A percentile compares a stretch with the other conserved stretches of the same genome.
Conservation (phyloP, 2,113 vertebrate species). For the Nettapus auritus region DNA sequence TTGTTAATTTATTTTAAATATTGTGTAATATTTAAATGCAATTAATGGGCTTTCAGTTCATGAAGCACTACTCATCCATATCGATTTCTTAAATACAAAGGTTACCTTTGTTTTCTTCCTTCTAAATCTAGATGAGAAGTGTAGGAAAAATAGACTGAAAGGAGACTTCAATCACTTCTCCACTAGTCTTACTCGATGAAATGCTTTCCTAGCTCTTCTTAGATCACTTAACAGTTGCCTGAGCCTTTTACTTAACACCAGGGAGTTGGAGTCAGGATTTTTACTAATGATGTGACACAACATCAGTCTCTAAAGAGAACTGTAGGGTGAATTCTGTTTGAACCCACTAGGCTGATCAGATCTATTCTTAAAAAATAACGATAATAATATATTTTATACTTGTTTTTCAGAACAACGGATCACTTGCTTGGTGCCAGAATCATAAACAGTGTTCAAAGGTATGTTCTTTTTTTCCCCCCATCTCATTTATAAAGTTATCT, state of each 20-base stretch:
- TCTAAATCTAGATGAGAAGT: not conserved
- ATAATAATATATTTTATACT: not conserved
- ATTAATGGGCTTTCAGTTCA: not conserved
- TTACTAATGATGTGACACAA: not conserved
- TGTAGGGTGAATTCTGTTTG: not conserved
- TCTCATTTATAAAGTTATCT: not conserved
- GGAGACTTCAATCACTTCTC: not conserved
- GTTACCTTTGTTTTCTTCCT: not conserved
- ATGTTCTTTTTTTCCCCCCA: not conserved
- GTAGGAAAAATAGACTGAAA: not conserved
- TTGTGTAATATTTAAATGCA: not conserved
- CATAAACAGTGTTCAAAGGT: conserved; percentile 99
- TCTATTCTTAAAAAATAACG: not conserved
- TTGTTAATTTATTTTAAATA: not conserved
- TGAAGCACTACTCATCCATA: not conserved
- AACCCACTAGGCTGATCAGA: not conserved
- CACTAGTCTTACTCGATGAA: not conserved
- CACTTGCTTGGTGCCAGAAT: conserved; percentile 96
- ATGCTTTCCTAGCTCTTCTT: not conserved
- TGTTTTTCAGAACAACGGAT: conserved; percentile 90
- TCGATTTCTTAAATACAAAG: not conserved
- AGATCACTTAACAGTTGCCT: not conserved
- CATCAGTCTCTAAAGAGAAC: not conserved
- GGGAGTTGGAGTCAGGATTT: not conserved
- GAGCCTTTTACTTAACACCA: not conserved